phyloP scores from a whole-genome alignment of 2,888 invertebrate genomes.

The Perizoma flavofasciatum region DNA sequence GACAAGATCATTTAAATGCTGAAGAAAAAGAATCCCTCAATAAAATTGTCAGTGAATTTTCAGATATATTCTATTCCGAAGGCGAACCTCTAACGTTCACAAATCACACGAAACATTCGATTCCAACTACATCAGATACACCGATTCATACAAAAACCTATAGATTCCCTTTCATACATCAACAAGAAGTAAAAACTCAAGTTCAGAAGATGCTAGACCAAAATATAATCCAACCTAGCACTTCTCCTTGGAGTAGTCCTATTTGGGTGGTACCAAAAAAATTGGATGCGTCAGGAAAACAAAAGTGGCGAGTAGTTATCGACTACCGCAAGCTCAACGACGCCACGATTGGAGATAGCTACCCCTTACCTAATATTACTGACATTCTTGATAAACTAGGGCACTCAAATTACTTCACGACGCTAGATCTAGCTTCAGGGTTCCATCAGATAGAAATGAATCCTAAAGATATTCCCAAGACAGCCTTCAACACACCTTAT shows the following conservation, averaged over 20 bases:
- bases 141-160: conserved; percentile 44
- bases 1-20: conserved; percentile 38
- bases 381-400: too few species aligned
- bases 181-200: conserved; percentile 46
- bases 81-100: conserved; percentile 42
- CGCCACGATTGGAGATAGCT: too few species aligned
- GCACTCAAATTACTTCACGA: too few species aligned
- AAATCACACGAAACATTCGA: conserved; percentile 46
- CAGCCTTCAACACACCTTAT: too few species aligned
- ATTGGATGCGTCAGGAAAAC: too few species aligned
- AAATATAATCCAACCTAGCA: conserved; percentile 47
- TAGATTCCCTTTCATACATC: conserved; percentile 40
- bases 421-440: too few species aligned
- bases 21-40: conserved; percentile 44
- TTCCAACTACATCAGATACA: conserved; percentile 43
- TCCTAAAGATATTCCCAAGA: too few species aligned
- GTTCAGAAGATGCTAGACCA: conserved; percentile 45
- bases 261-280: too few species aligned
- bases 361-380: too few species aligned
- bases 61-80: conserved; percentile 50
- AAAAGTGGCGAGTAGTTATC: too few species aligned
- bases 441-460: too few species aligned
- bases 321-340: too few species aligned
- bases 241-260: conserved; percentile 45
- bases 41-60: conserved; percentile 42